Evolutionary conservation across 1,140 invertebrate genomes (phyloP).

Genomic region (Lucilia sericata): DNA sequence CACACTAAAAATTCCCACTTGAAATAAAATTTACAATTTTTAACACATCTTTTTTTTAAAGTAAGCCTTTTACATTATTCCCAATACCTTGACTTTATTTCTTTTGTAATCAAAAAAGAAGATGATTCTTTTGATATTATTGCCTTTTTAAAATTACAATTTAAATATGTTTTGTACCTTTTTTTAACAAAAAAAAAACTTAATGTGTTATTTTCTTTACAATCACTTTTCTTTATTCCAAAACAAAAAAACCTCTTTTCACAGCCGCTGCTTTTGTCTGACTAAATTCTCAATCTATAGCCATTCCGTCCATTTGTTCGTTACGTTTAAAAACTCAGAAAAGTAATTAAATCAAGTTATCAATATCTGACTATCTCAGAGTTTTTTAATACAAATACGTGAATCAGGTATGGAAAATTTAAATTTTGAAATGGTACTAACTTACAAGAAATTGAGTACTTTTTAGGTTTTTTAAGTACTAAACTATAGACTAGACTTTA

Average conservation of each 20-base stretch:
- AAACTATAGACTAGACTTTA: too few relatives aligned
- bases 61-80: background rate
- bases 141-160: background rate
- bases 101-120: background rate
- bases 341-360: constrained; percentile 22
- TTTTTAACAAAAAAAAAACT: background rate
- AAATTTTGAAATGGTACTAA: too few relatives aligned
- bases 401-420: background rate
- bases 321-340: background rate
- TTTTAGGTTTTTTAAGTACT: too few relatives aligned
- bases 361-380: constrained; percentile 12
- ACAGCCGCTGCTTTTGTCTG: constrained; percentile 9
- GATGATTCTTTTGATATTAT: background rate
- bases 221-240: background rate
- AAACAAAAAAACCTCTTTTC: background rate
- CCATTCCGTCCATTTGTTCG: background rate
- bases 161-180: constrained; percentile 13
- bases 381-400: background rate
- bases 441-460: too few relatives aligned
- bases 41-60: background rate
- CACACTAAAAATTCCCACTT: background rate
- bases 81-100: background rate
- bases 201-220: background rate
- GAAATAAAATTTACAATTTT: background rate
- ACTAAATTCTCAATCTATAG: background rate